Conservation (phyloP, 64 coral and sea anemone species). For the Montipora efflorescens region DNA sequence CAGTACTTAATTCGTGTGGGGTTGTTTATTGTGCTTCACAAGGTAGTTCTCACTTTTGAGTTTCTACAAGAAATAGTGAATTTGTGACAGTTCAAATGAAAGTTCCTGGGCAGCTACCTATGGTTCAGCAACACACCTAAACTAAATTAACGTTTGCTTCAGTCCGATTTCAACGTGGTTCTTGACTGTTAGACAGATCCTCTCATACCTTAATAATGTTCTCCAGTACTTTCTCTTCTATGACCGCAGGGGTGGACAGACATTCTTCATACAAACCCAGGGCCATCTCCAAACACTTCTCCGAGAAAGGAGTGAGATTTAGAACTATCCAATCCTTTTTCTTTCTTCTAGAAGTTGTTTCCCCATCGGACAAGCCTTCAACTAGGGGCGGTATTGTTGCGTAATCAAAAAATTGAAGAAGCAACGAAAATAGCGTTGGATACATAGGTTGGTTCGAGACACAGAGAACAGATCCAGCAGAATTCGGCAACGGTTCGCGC, state of each 20-base stretch:
- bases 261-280: constrained; percentile 82
- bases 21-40: too few species aligned
- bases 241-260: constrained; percentile 75
- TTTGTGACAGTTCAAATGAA: too few species aligned
- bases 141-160: too few species aligned
- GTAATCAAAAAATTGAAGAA: constrained; percentile 80
- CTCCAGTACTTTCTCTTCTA: constrained; percentile 94
- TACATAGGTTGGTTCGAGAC: constrained; percentile 95
- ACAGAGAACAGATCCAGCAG: constrained; percentile 76
- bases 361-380: constrained; percentile 43
- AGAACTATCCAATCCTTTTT: constrained; percentile 93
- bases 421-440: constrained; percentile 83
- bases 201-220: constrained; percentile 86
- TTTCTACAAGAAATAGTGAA: too few species aligned
- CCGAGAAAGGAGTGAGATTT: constrained; percentile 83
- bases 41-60: too few species aligned
- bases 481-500: constrained; percentile 77
- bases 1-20: too few species aligned
- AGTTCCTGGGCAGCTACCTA: too few species aligned
- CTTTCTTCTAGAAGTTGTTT: constrained; percentile 20
- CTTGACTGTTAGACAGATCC: too few species aligned
- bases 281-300: constrained; percentile 78
- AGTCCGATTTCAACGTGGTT: too few species aligned
- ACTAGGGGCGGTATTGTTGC: constrained; percentile 73
- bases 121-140: too few species aligned